A percentile compares a stretch with the other conserved stretches of the same genome.
phyloP scores from a whole-genome alignment of 1,140 invertebrate genomes.

The Brachionus rubens region DNA sequence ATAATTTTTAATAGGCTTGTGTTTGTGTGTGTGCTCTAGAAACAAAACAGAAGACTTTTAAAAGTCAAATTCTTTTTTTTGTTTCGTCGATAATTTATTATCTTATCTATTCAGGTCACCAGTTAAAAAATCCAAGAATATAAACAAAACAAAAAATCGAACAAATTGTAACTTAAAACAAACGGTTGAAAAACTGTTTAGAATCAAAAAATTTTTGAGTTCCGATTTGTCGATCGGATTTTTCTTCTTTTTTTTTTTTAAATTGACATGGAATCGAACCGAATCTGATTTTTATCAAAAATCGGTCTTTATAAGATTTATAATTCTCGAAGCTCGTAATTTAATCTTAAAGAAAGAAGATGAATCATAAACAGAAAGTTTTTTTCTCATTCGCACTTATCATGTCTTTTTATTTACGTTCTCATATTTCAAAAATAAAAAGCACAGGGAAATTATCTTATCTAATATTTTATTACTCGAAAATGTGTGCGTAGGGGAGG shows the following conservation, averaged over 20 bases:
- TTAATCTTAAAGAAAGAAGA: background rate
- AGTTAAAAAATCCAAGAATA: background rate
- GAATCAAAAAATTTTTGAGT: background rate
- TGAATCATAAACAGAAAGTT: too few species aligned
- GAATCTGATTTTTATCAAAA: background rate
- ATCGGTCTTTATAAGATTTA: too few species aligned
- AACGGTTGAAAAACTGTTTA: too few species aligned
- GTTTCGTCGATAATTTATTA: conserved; percentile 15
- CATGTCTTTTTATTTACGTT: conserved; percentile 28
- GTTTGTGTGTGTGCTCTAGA: background rate
- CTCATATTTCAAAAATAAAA: conserved; percentile 6
- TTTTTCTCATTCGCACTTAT: background rate
- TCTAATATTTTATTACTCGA: conserved; percentile 26
- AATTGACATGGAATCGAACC: background rate
- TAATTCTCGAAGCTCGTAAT: background rate
- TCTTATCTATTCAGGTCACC: conserved; percentile 45
- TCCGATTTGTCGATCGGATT: too few species aligned
- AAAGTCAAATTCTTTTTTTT: conserved; percentile 29
- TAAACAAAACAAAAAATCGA: too few species aligned
- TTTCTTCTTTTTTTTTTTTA: background rate
- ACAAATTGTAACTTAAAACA: conserved; percentile 1
- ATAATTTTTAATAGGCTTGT: conserved; percentile 35
- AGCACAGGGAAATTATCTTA: background rate
- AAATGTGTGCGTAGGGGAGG: background rate
- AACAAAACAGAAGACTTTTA: conserved; percentile 41